Conservation (phyloP, 2,888 invertebrate genomes). For the Branchellion lobata region DNA sequence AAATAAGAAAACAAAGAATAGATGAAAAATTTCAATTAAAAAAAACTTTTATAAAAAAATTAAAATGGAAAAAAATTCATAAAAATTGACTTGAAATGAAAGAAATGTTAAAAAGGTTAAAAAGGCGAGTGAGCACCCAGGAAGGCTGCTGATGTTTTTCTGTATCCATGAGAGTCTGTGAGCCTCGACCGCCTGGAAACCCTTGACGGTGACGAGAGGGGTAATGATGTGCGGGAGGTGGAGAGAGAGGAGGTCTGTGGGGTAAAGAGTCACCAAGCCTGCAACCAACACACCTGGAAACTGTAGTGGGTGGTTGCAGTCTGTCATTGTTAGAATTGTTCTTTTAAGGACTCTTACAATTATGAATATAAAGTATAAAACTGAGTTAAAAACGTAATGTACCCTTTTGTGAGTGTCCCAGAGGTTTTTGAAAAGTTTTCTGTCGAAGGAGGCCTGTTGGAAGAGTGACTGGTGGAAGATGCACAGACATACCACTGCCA, state of each 20-base stretch:
- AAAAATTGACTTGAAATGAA: background rate
- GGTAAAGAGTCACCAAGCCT: background rate
- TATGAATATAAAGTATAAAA: no score
- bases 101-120: background rate
- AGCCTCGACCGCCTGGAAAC: background rate
- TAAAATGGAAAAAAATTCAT: no score
- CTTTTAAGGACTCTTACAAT: no score
- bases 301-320: background rate
- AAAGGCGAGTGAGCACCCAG: no score
- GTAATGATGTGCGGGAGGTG: conserved; percentile 6
- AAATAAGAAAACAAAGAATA: no score
- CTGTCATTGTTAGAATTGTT: no score
- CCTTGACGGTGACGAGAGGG: background rate
- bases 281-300: background rate
- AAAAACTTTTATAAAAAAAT: no score
- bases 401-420: conserved; percentile 78
- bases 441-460: conserved; percentile 70
- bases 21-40: no score
- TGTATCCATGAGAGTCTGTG: background rate
- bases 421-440: conserved; percentile 73
- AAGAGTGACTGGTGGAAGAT: conserved; percentile 66
- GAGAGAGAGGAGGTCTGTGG: background rate
- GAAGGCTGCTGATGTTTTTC: background rate
- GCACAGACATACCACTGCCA: conserved; percentile 62
- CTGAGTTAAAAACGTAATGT: no score